A percentile compares a stretch with the other conserved stretches of the same genome.
phyloP scores from a whole-genome alignment of 2,113 vertebrate species.

The Lasiurus cinereus region DNA sequence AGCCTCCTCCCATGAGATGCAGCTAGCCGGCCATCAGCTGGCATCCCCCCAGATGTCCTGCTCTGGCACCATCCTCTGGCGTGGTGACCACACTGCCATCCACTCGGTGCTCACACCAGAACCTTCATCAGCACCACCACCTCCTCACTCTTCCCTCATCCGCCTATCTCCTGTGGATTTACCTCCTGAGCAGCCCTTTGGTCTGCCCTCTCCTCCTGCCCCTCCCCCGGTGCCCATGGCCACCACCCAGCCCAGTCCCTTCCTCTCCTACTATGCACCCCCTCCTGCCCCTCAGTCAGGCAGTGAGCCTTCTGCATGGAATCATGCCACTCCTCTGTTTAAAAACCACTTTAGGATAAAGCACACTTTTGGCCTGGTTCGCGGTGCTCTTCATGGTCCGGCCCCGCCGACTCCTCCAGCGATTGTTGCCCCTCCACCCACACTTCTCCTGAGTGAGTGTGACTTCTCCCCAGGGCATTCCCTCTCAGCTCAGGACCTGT shows the following conservation, averaged over 20 bases:
- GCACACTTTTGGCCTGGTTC: background rate
- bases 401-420: background rate
- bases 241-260: background rate
- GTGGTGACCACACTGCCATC: no score
- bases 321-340: background rate
- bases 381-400: rapidly evolving
- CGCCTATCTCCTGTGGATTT: rapidly evolving
- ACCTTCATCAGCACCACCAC: background rate
- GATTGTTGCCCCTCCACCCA: rapidly evolving
- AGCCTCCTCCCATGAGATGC: background rate
- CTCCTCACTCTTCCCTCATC: no score
- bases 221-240: background rate
- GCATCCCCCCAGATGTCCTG: background rate
- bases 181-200: background rate
- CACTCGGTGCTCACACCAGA: background rate
- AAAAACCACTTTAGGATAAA: background rate
- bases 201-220: no score
- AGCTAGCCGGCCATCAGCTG: background rate
- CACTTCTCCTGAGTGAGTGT: no score
- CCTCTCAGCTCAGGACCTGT: background rate
- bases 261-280: rapidly evolving
- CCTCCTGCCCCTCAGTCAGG: background rate
- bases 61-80: background rate
- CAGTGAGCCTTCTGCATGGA: background rate
- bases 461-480: no score